Percentiles rank a stretch among this genome's conserved stretches.
phyloP scores from a whole-genome alignment of 2,888 invertebrate species.

The Stenichneumon culpator region DNA sequence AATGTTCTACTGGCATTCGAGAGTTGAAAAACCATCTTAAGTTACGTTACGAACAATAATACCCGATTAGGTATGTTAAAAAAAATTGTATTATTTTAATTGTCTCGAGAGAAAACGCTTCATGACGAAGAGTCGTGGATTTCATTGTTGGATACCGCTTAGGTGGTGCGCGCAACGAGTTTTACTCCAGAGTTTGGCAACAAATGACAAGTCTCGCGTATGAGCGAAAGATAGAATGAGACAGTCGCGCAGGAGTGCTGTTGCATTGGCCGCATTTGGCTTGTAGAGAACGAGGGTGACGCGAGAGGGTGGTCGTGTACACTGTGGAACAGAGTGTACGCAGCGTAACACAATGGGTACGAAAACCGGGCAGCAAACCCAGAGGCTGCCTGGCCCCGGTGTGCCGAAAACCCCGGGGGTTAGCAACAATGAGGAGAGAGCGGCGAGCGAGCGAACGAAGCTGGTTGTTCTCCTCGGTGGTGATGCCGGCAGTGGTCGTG shows the following conservation, averaged over 20 bases:
- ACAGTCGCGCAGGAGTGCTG: conserved; percentile 42
- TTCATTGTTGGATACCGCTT: no score
- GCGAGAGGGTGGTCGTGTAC: conserved; percentile 11
- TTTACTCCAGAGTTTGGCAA: no score
- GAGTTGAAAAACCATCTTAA: neutral
- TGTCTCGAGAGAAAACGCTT: no score
- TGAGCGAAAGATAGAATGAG: conserved; percentile 38
- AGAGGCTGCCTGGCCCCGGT: conserved; percentile 36
- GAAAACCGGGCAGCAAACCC: conserved; percentile 50
- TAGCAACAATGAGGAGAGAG: conserved; percentile 59
- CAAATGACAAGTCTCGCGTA: no score
- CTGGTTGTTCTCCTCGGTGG: conserved; percentile 58
- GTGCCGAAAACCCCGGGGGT: conserved; percentile 56
- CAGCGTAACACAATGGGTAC: conserved; percentile 54
- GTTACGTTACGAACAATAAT: conserved; percentile 7
- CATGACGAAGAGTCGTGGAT: no score
- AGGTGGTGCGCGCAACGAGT: no score
- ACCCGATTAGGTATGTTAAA: neutral
- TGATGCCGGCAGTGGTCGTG: conserved; percentile 71
- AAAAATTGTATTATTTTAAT: no score
- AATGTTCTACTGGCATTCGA: neutral
- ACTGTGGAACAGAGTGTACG: conserved; percentile 1
- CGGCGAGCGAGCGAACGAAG: conserved; percentile 48
- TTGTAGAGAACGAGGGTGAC: conserved; percentile 55
- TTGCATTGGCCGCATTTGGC: conserved; percentile 64